Base-by-base conservation (phyloP, 2,113 vertebrate genomes). In the Lepisosteus osseus region DNA sequence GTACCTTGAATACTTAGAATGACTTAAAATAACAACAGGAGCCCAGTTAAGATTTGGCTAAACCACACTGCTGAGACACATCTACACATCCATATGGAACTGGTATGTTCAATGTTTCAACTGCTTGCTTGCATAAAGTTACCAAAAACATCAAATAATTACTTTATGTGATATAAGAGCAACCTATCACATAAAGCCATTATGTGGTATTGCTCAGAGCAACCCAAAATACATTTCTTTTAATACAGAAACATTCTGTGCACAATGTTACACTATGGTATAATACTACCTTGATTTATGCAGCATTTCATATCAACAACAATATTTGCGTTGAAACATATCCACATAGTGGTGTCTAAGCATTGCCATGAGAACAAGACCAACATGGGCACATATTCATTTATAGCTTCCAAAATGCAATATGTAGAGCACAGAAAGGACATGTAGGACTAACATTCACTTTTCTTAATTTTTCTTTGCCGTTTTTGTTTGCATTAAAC, bases 91-190 rank as follows among this genome's bases (percentile, higher is more conserved):
- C 73, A 81, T 83, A 72, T 75, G 62, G 74, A 40, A 13, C 44
- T 77, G 75, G 73, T 84, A 86, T 81, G 77, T 86, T 88, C 80
- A 79, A 83, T 81, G 80, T 75, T 77, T 78, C 78, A 66, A 56
- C 59, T 40, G 62, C 11, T 3, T 47, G 55, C 62, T 40, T 12
- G 40, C 13, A 55, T 6, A 65, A 2, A 42, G 56, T 65, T 29
- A 29, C 29, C 29, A 29, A 29, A 29, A 29, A 29, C 29, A 29
- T 29, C 1, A 29, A 29, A 29, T 29, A 29, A 29, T 29, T 29
- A 29, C 17, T 29, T 29, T 29, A 29, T 29, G 17, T 29, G 17
- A 29, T 67, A 47, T 47, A 54, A 61, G 68, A 61, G 42, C 14
- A 15, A 43, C 5, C 7, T 40, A 42, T 43, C 57, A 29, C 0